Evolutionary conservation across 2,888 invertebrate species (phyloP).

Genomic region (Dioctria rufipes): DNA sequence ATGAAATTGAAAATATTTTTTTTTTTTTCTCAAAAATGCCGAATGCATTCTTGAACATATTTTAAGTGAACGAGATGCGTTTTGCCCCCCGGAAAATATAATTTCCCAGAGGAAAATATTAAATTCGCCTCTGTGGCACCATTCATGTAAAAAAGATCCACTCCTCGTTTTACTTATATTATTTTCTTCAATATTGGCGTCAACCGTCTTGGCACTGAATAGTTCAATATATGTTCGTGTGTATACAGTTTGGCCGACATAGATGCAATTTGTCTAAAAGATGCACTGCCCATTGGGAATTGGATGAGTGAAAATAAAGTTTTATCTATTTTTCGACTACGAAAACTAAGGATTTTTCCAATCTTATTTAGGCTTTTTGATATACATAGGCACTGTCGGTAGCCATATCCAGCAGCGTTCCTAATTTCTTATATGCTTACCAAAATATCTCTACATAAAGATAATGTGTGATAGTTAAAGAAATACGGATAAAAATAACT

Average conservation of each 20-base stretch:
- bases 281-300: not conserved
- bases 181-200: conserved; percentile 21
- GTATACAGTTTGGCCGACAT: not conserved
- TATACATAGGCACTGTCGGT: not conserved
- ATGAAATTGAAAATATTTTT: too few relatives aligned
- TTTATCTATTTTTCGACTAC: not conserved
- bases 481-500: too few relatives aligned
- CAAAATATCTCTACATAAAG: not conserved
- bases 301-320: not conserved
- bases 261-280: not conserved
- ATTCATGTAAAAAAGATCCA: not conserved
- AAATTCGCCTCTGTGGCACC: conserved; percentile 3
- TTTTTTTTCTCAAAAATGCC: too few relatives aligned
- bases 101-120: not conserved
- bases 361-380: not conserved
- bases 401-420: too few relatives aligned
- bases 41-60: too few relatives aligned
- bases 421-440: not conserved
- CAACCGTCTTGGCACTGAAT: conserved; percentile 2
- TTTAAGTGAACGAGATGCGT: not conserved
- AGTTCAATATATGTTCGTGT: not conserved
- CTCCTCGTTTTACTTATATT: not conserved
- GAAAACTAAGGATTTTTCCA: not conserved
- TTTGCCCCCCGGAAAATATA: not conserved
- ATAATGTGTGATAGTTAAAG: too few relatives aligned